phyloP scores from a whole-genome alignment of 2,888 invertebrate genomes.

The Aspidiotus destructor region DNA sequence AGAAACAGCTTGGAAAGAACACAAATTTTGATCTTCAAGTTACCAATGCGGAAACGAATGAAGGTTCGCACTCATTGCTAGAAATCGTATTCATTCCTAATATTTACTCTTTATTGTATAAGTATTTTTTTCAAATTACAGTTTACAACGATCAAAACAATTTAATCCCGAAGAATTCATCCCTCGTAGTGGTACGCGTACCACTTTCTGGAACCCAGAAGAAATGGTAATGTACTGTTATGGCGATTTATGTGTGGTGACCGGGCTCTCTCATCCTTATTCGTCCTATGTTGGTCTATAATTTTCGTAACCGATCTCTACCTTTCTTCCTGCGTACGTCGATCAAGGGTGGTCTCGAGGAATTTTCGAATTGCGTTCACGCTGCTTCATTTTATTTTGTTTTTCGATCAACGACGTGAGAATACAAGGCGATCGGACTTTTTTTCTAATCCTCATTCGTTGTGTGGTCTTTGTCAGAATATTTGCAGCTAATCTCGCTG shows the following conservation, averaged over 20 bases:
- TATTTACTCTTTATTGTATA: conserved; percentile 6
- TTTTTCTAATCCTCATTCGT: no score
- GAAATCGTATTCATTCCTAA: conserved; percentile 7
- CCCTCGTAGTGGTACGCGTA: conserved; percentile 85
- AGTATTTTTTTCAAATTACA: conserved; percentile 42
- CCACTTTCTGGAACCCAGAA: conserved; percentile 72
- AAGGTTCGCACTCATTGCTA: conserved; percentile 56
- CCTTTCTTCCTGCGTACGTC: no score
- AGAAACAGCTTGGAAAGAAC: conserved; percentile 86
- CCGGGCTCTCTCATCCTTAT: no score
- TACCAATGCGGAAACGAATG: conserved; percentile 92
- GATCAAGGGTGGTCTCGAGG: neutral
- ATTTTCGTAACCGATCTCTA: no score
- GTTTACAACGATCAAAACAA: conserved; percentile 85
- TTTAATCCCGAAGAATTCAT: conserved; percentile 94
- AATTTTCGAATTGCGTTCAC: neutral
- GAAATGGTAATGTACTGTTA: conserved; percentile 44
- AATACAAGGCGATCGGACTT: no score
- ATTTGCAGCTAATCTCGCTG: no score
- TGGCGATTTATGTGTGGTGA: no score
- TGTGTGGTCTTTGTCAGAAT: no score
- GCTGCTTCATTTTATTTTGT: neutral
- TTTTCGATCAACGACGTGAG: no score
- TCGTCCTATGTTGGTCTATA: no score
- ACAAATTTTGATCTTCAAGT: conserved; percentile 94